Evolutionary conservation across 2,888 invertebrate species (phyloP), one percentile per base, ranked within the genome.

Genomic region (Dryadula phaetusa): DNA sequence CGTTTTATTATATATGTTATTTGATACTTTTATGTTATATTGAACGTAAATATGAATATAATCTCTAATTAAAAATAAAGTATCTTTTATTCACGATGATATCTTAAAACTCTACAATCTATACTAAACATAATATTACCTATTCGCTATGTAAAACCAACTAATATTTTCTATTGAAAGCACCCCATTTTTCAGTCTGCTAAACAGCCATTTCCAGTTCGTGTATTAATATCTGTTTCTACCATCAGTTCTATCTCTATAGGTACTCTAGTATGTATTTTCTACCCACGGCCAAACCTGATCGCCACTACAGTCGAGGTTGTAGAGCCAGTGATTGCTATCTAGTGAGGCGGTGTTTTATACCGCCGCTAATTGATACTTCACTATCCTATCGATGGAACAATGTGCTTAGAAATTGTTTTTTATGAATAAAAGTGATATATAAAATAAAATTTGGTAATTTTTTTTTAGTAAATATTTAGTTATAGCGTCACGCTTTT

Each of bases 161-260:
- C 56, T 37, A 52, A 52, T 52, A n/a, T 56, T 56, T 56, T 56
- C 56, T 56, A 56, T 56, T 56, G 22, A 56, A 56, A 56, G n/a
- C 37, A 40, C 40, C n/a, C 54, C n/a, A 37, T 56, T 56, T 56
- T 56, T 40, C 56, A 40, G 56, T 56, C 56, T 37, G 56, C 56
- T 40, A 22, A 56, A 56, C 56, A 40, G 8, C 10, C 22, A 40
- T 40, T 56, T 56, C 56, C 22, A 22, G 40, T 56, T 56, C 37
- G 22, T 40, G 22, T 56, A 56, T 56, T 56, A 37, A 40, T 56
- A 56, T 22, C 40, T 22, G 56, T 40, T 56, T 56, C 22, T 56
- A 40, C 37, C 2, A 40, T 40, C 56, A 10, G 8, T 25, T 49
- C 14, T 54, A 37, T 22, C n/a, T n/a, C 7, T 37, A 56, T 53